phyloP scores from a whole-genome alignment of 2,113 vertebrate genomes.

The Typhlomys cinereus region DNA sequence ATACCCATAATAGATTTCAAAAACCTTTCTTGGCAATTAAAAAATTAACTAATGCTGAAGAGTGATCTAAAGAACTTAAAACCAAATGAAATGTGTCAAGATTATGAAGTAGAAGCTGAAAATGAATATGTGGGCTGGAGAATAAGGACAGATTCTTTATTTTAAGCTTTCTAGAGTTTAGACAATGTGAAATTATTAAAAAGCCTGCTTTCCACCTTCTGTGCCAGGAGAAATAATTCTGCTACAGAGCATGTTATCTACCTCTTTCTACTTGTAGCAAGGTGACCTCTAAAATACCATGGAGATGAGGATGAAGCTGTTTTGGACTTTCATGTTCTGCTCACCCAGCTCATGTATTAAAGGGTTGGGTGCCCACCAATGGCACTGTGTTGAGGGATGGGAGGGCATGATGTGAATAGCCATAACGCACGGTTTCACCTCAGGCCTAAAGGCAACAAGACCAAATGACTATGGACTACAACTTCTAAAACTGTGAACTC shows the following conservation, averaged over 20 bases:
- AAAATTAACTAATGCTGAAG: conserved; percentile 71
- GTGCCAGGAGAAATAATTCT: neutral
- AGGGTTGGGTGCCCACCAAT: neutral
- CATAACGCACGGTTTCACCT: neutral
- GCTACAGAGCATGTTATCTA: neutral
- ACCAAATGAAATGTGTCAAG: conserved; percentile 70
- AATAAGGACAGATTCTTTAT: conserved; percentile 68
- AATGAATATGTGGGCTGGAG: conserved; percentile 70
- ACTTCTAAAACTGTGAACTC: neutral
- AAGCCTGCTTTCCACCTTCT: conserved; percentile 7
- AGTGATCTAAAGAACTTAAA: conserved; percentile 43
- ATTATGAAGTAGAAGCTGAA: conserved; percentile 70
- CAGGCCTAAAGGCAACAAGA: neutral
- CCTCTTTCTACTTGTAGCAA: neutral
- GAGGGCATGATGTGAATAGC: neutral
- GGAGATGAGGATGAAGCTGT: neutral
- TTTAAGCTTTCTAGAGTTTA: conserved; percentile 65
- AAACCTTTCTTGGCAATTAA: conserved; percentile 73
- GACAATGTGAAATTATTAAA: conserved; percentile 51
- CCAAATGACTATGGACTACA: neutral
- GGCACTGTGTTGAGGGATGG: neutral
- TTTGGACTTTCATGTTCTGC: neutral
- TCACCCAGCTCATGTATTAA: neutral
- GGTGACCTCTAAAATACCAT: conserved; percentile 22
- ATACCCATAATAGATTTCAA: conserved; percentile 67